A percentile compares a stretch with the other conserved stretches of the same genome.
phyloP scores from a whole-genome alignment of 2,888 invertebrate species.

The Bimastos eiseni region DNA sequence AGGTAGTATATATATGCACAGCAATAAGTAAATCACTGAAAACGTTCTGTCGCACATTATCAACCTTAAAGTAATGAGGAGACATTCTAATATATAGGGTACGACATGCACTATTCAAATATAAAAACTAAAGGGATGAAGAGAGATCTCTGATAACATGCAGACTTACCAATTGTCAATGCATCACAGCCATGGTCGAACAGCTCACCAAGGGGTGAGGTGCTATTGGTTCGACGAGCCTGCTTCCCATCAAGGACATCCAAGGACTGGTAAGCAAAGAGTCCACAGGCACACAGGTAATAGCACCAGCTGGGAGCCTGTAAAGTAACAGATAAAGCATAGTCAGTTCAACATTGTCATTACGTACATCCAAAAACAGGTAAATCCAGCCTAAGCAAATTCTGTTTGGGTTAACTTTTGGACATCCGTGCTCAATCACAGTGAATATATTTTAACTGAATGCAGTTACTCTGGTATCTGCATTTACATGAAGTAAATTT shows the following conservation, averaged over 20 bases:
- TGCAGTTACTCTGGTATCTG: neutral
- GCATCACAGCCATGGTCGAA: conserved; percentile 99
- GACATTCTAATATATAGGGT: neutral
- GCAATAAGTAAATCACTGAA: neutral
- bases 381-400: neutral
- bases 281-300: conserved; percentile 84
- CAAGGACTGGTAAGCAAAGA: conserved; percentile 94
- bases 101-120: neutral
- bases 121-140: neutral
- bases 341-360: neutral
- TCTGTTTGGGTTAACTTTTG: neutral
- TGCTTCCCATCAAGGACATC: conserved; percentile 99
- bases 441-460: neutral
- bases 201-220: conserved; percentile 91
- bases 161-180: conserved; percentile 73
- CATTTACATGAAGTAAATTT: neutral
- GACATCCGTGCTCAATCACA: neutral
- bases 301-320: conserved; percentile 88
- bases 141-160: neutral
- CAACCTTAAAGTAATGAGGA: neutral
- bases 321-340: neutral
- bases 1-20: neutral
- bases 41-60: neutral
- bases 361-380: neutral
- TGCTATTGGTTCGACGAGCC: conserved; percentile 88